Percentiles rank a stretch among this genome's conserved stretches.
Evolutionary conservation across 1,140 invertebrate genomes (phyloP).

Genomic region (Drosophila truncata): DNA sequence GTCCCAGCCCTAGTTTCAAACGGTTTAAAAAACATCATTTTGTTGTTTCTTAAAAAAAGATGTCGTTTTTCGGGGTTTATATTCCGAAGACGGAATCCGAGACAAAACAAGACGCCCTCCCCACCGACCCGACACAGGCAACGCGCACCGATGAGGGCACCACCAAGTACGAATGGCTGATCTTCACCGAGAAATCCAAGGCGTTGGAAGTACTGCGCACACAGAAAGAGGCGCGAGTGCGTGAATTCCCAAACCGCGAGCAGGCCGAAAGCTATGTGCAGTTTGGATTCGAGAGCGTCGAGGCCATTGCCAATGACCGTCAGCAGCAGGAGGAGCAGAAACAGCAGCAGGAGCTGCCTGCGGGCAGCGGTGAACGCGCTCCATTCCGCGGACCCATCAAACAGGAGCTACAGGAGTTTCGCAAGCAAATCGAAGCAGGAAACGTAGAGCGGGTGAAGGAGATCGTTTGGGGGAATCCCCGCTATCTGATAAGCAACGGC

Average conservation of each 20-base stretch:
- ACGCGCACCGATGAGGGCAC: background rate
- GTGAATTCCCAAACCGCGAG: conserved; percentile 89
- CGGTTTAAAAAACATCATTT: conserved; percentile 8
- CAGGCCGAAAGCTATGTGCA: conserved; percentile 91
- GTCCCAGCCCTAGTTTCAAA: conserved; percentile 12
- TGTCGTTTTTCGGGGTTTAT: conserved; percentile 15
- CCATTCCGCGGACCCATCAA: conserved; percentile 88
- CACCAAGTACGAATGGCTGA: conserved; percentile 63
- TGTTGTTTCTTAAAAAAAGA: conserved; percentile 14
- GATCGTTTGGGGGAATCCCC: conserved; percentile 93
- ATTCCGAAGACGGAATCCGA: conserved; percentile 15
- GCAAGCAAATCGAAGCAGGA: conserved; percentile 92
- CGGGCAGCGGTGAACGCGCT: conserved; percentile 58
- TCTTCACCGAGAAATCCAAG: conserved; percentile 90
- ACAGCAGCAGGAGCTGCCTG: conserved; percentile 5
- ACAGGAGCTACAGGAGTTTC: conserved; percentile 92
- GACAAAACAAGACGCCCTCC: background rate
- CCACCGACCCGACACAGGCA: background rate
- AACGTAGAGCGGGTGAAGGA: conserved; percentile 88
- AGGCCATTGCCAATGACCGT: conserved; percentile 34
- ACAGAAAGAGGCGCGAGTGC: conserved; percentile 91
- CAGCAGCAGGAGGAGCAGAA: conserved; percentile 23
- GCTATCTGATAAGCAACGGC: conserved; percentile 94
- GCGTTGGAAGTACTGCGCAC: conserved; percentile 91
- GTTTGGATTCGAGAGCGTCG: conserved; percentile 86